Conservation (phyloP, 2,797 vertebrate genomes). For the Uromys caudimaculatus region DNA sequence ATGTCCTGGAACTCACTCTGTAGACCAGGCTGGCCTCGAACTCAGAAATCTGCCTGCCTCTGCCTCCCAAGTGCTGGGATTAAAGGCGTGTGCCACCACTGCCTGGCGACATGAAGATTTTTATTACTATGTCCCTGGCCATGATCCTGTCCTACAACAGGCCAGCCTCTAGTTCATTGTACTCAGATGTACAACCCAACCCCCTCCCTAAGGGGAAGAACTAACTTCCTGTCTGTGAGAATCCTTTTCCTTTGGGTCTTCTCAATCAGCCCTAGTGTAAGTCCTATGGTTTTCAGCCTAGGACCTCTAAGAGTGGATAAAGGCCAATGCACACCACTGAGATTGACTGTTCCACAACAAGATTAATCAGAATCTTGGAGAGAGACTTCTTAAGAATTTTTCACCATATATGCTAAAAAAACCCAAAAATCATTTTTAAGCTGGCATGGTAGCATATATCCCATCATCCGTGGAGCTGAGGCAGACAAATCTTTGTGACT, state of each 20-base stretch:
- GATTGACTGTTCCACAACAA: neutral
- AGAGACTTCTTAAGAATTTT: neutral
- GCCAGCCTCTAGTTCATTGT: neutral
- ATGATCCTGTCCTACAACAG: neutral
- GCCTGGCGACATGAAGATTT: too few relatives aligned
- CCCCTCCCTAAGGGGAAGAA: neutral
- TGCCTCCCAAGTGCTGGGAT: too few relatives aligned
- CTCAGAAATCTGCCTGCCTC: too few relatives aligned
- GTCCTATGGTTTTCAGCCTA: neutral
- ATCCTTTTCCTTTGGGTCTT: neutral
- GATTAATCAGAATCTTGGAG: neutral
- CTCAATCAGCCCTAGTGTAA: neutral
- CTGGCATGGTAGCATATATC: neutral
- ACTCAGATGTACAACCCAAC: neutral
- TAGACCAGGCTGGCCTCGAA: too few relatives aligned
- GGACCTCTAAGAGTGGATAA: neutral
- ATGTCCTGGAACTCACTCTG: too few relatives aligned
- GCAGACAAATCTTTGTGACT: neutral
- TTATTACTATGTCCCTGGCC: neutral
- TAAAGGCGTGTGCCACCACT: too few relatives aligned
- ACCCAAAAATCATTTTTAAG: neutral
- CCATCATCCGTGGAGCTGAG: neutral
- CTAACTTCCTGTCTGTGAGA: too few relatives aligned
- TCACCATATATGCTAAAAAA: neutral
- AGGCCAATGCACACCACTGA: neutral